These are phyloP conservation scores for Limenitis camilla DNA, from an alignment of 2,888 invertebrate genomes.

Conservation along the genomic window DNA sequence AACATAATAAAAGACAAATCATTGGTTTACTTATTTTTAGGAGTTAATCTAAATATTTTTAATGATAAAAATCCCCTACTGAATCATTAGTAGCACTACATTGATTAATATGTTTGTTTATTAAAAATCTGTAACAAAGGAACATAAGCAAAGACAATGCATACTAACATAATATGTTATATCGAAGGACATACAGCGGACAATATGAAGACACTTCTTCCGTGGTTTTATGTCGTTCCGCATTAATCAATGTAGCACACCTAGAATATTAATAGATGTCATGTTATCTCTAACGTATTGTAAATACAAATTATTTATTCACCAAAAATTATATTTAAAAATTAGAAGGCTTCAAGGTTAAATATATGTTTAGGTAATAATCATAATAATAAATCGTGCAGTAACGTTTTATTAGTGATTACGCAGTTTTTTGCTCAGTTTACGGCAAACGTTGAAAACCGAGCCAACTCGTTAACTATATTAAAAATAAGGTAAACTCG, in stretches of 20 bases:
- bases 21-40: too few relatives aligned
- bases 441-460: neutral
- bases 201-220: constrained; percentile 57
- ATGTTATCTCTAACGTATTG: constrained; percentile 29
- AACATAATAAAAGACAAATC: too few relatives aligned
- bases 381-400: constrained; percentile 12
- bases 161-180: constrained; percentile 18
- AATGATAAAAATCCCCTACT: too few relatives aligned
- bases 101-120: too few relatives aligned
- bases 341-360: constrained; percentile 8
- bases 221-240: constrained; percentile 63
- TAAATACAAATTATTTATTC: neutral
- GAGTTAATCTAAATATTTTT: too few relatives aligned
- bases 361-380: constrained; percentile 4
- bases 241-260: constrained; percentile 48
- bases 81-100: too few relatives aligned
- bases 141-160: constrained; percentile 10
- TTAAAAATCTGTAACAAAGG: neutral
- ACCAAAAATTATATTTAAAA: neutral
- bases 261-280: constrained; percentile 63
- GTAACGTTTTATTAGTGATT: constrained; percentile 5
- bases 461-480: neutral
- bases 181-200: constrained; percentile 55
- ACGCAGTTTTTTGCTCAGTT: constrained; percentile 2
- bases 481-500: neutral